These are phyloP conservation scores for Pristiophorus japonicus DNA, from an alignment of 2,113 vertebrate genomes.

Conservation along the genomic window DNA sequence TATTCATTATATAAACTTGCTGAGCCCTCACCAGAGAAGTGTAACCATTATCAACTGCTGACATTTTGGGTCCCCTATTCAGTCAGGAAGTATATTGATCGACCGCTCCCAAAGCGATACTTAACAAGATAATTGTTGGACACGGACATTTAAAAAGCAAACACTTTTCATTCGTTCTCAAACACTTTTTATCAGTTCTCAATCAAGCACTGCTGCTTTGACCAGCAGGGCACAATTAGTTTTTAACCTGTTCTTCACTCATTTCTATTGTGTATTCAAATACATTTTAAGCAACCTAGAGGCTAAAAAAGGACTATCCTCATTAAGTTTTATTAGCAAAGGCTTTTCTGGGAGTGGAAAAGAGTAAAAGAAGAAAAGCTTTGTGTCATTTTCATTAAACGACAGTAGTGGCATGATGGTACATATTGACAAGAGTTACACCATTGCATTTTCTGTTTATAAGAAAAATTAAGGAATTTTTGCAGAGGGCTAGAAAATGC, in stretches of 20 bases:
- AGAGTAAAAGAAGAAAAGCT: background rate
- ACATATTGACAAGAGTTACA: background rate
- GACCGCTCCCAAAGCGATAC: background rate
- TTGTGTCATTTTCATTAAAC: background rate
- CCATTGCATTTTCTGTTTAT: background rate
- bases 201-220: background rate
- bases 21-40: background rate
- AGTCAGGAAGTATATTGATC: background rate
- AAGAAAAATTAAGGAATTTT: background rate
- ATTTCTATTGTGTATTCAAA: background rate
- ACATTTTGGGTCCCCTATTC: background rate
- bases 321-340: background rate
- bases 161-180: background rate
- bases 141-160: background rate
- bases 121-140: background rate
- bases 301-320: too few species aligned
- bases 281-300: background rate
- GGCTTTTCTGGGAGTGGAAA: background rate
- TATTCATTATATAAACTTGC: background rate
- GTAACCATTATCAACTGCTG: background rate
- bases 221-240: background rate
- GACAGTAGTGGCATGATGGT: background rate
- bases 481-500: background rate
- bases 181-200: background rate
- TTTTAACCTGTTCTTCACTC: background rate